A percentile compares a stretch with the other conserved stretches of the same genome.
phyloP scores from a whole-genome alignment of 2,113 vertebrate species.

The Sturnus vulgaris region DNA sequence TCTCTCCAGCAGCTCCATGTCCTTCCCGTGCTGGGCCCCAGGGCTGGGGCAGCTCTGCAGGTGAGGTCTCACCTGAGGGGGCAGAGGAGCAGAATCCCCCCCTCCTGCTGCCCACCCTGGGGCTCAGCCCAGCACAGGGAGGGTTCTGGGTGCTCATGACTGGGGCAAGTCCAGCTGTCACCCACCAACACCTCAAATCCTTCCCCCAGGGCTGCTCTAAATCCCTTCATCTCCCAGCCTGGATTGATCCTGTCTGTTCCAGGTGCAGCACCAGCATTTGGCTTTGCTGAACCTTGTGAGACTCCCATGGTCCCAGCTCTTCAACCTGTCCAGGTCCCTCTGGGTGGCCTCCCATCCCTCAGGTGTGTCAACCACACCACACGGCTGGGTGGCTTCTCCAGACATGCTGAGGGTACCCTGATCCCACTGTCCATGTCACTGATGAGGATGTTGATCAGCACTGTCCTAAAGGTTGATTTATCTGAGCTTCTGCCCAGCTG shows the following conservation, averaged over 20 bases:
- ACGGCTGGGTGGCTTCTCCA: not conserved
- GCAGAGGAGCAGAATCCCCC: not conserved
- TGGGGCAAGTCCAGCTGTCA: accelerated
- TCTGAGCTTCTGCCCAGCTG: not conserved
- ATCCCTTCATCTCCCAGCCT: not conserved
- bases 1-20: accelerated
- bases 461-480: not conserved
- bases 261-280: not conserved
- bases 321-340: not conserved
- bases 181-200: too few relatives aligned
- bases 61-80: not conserved
- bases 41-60: not conserved
- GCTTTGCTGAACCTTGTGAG: not conserved
- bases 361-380: accelerated
- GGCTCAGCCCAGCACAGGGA: not conserved
- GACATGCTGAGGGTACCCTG: not conserved
- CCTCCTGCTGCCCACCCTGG: accelerated
- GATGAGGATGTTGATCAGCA: not conserved
- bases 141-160: accelerated
- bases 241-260: accelerated
- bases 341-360: not conserved
- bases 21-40: not conserved
- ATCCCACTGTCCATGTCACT: accelerated
- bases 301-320: not conserved
- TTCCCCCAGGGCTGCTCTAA: not conserved